Evolutionary conservation across 2,797 vertebrate species (phyloP), one percentile per base, ranked within the genome.

Genomic region (Vireo griseus): DNA sequence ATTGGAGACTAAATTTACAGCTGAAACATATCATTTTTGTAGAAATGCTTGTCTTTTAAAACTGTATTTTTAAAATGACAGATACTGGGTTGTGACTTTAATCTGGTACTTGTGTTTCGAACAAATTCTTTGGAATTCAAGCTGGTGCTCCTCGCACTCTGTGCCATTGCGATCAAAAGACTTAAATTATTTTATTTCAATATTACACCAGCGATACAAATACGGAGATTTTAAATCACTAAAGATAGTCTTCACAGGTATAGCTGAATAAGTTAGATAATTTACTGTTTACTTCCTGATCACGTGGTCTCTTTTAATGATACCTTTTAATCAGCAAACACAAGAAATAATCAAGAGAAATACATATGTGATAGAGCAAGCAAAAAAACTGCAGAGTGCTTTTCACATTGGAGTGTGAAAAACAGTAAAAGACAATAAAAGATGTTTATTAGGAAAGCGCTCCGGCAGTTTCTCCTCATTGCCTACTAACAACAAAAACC

Each of bases 401-500:
- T 81, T 83, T 68, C 35, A 52, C 16, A 33, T 2, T 28, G 10
- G 0, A 42, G 2, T 35, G 18, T 52, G 11, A 33, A 55, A 33
- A 55, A 35, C 14, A 57, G 5, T 35, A 3, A 25, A 37, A 50
- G 40, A 62, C 14, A 22, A 58, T 26, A 80, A 39, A 78, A 33
- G 6, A 15, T 5, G 5, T 68, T 47, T 68, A 28, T 39, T 68
- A 35, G 6, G 12, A 72, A 77, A 26, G 4, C 4, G 3, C 13
- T 57, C 18, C 24, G 6, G 16, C 21, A 2, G 1, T 48, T 61
- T 84, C 13, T 75, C 11, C 5, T 81, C 58, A 72, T 62, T 86
- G 7, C 4, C 4, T 54, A 21, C 15, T 47, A 44, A 24, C 9
- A 77, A 44, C 1, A 61, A 59, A n/a, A 16, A 2, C 0, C 1